Base-by-base conservation (phyloP, 2,888 invertebrate species). In the Tenthredo livida region DNA sequence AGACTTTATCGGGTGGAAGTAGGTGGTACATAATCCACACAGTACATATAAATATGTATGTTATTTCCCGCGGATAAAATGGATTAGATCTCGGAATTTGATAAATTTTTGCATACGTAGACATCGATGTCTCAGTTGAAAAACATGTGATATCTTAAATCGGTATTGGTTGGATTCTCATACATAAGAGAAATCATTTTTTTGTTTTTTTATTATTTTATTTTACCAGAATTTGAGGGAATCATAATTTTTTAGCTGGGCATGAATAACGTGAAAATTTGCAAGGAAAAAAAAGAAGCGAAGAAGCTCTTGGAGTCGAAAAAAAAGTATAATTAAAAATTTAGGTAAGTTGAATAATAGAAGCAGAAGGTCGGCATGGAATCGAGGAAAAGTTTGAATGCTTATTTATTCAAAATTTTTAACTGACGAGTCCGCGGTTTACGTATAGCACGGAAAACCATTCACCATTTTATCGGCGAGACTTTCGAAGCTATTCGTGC, bases 391-490 rank as follows among this genome's bases (percentile, higher is more conserved):
- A 54, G 47, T 50, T 77, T 17, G 54, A 77, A 77, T 77, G 50
- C 29, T 54, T 77, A 54, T 77, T 77, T 77, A 77, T 77, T 77
- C 77, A 54, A 77, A 77, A 47, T 77, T 77, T 29, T 50, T 54
- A 17, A 77, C 54, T 54, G 25, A 77, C 29, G 77, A 77, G 54
- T 54, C 54, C 10, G 77, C 25, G 47, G 77, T 50, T 77, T 77
- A 29, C 50, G 10, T 17, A 15, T 17, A 15, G 54, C 54, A 77
- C 33, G 25, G 77, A 77, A 77, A 77, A 77, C 77, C 54, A 77
- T 54, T 77, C 17, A 77, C 9, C 77, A 77, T 77, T 77, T 77
- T 77, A 77, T 54, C 50, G 47, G 54, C 54, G 29, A 50, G 54
- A 77, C 77, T 77, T 54, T 77, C 50, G 54, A 77, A 54, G 43